A percentile compares a stretch with the other conserved stretches of the same genome.
Evolutionary conservation across 2,888 invertebrate species (phyloP).

Genomic region (Steinernema hermaphroditum): DNA sequence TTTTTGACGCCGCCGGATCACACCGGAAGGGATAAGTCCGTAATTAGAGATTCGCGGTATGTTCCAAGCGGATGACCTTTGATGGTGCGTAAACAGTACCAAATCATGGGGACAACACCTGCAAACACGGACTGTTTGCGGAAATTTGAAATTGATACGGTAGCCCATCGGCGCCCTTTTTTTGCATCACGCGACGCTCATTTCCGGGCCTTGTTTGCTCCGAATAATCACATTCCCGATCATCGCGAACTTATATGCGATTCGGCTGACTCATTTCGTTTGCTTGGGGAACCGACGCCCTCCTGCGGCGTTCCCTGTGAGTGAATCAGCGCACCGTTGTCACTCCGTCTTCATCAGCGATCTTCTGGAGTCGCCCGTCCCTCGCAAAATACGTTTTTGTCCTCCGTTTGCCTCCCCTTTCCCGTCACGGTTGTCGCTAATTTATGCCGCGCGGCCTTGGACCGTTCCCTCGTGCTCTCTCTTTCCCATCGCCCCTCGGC

Average conservation of each 20-base stretch:
- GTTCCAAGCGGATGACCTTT: background rate
- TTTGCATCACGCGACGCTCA: no score
- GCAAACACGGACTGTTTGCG: background rate
- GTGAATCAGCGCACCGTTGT: background rate
- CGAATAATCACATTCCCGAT: background rate
- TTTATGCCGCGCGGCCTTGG: slow-evolving; percentile 14
- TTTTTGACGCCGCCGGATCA: background rate
- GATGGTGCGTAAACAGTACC: background rate
- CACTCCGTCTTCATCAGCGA: background rate
- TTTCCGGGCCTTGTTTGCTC: background rate
- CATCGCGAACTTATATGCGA: background rate
- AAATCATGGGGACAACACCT: background rate
- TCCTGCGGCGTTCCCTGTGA: background rate
- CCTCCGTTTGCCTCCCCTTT: slow-evolving; percentile 9
- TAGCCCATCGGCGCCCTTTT: no score
- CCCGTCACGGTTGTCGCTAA: slow-evolving; percentile 28
- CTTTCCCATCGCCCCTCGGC: slow-evolving; percentile 14
- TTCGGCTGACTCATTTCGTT: background rate
- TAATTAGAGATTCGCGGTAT: background rate
- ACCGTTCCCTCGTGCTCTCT: background rate
- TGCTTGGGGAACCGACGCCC: background rate
- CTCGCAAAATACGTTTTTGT: slow-evolving; percentile 19
- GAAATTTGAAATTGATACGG: background rate
- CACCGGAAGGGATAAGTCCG: background rate
- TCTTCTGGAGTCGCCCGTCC: background rate